phyloP scores from a whole-genome alignment of 2,797 vertebrate genomes.

The Potorous gilbertii region DNA sequence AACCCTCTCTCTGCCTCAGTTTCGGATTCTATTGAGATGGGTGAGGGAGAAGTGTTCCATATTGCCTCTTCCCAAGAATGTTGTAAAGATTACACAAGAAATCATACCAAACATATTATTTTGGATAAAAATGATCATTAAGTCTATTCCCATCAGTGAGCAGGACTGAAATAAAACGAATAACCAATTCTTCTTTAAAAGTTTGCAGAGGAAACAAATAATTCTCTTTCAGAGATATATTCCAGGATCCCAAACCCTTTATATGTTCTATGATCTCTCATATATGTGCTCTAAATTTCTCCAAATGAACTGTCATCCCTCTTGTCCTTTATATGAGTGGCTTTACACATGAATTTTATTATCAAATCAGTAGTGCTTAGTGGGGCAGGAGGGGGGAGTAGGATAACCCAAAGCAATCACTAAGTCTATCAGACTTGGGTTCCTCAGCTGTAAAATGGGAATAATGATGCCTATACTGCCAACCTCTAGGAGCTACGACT shows the following conservation, averaged over 20 bases:
- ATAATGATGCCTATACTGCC: not conserved
- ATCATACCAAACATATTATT: not conserved
- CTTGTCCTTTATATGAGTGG: not conserved
- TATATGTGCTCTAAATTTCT: not conserved
- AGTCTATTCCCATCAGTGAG: not conserved
- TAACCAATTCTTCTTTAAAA: not conserved
- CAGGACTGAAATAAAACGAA: not conserved
- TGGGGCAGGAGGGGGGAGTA: not conserved
- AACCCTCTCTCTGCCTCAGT: not conserved
- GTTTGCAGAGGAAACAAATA: not conserved
- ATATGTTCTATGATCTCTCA: not conserved
- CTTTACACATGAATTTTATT: not conserved
- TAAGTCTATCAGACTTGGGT: not conserved
- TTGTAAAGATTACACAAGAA: not conserved
- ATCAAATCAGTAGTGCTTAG: not conserved
- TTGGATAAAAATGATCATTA: not conserved
- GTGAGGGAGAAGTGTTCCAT: not conserved
- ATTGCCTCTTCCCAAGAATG: not conserved
- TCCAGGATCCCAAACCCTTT: not conserved
- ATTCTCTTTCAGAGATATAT: not conserved
- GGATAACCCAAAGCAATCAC: not conserved
- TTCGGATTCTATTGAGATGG: not conserved
- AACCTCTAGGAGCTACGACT: not conserved
- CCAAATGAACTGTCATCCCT: not conserved
- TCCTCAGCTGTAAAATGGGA: not conserved